These are phyloP conservation scores for Drosophila nikananu DNA, from an alignment of 1,140 invertebrate genomes.

Conservation along the genomic window DNA sequence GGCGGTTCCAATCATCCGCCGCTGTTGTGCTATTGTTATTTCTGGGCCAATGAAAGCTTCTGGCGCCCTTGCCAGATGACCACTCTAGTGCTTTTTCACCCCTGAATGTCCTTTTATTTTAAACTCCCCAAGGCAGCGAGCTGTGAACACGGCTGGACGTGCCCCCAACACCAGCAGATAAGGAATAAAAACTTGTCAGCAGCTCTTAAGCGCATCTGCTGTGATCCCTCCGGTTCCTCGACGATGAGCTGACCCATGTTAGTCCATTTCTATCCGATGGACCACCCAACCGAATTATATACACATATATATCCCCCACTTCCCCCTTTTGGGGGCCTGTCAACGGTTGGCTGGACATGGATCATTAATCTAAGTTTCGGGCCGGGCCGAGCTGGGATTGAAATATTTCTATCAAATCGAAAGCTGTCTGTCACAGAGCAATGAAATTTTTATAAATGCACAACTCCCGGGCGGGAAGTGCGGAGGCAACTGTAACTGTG, in stretches of 20 bases:
- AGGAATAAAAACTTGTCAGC: slow-evolving; percentile 60
- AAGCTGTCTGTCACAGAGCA: slow-evolving; percentile 82
- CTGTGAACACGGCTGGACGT: slow-evolving; percentile 14
- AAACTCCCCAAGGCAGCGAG: background rate
- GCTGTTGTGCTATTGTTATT: too few species aligned
- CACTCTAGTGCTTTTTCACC: slow-evolving; percentile 3
- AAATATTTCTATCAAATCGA: slow-evolving; percentile 84
- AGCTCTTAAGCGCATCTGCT: slow-evolving; percentile 43
- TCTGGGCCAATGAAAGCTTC: background rate
- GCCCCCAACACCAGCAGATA: slow-evolving; percentile 9
- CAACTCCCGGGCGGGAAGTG: slow-evolving; percentile 32
- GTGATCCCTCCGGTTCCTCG: slow-evolving; percentile 1
- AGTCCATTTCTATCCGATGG: slow-evolving; percentile 32
- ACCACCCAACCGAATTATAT: slow-evolving; percentile 32
- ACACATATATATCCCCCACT: background rate
- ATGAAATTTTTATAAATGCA: slow-evolving; percentile 83
- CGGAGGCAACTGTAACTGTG: slow-evolving; percentile 29
- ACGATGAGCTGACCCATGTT: slow-evolving; percentile 37
- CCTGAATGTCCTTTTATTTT: slow-evolving; percentile 4
- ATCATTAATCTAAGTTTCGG: slow-evolving; percentile 78
- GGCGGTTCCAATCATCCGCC: background rate
- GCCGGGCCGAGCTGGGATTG: slow-evolving; percentile 58
- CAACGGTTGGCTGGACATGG: slow-evolving; percentile 60
- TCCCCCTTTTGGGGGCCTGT: slow-evolving; percentile 41
- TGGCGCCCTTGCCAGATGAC: background rate